Conservation (phyloP, 2,888 invertebrate species). For the Sinelater perroti region DNA sequence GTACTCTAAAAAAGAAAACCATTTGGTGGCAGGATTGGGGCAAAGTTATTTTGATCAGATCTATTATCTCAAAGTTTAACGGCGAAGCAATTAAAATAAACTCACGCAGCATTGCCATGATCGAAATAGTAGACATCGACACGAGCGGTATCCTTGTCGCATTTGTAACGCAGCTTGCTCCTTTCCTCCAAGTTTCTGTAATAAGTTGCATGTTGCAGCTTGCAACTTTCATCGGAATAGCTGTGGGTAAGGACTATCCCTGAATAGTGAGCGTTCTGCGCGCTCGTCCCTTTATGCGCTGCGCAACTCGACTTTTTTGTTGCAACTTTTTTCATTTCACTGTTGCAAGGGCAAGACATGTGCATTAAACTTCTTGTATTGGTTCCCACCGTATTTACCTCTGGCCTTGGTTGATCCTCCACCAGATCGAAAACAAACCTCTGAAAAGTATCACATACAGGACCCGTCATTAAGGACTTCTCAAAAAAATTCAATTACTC, state of each 20-base stretch:
- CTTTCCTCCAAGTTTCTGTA: constrained; percentile 13
- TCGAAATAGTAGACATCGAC: constrained; percentile 76
- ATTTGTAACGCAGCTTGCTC: background rate
- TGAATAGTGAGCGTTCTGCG: constrained; percentile 11
- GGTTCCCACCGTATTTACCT: constrained; percentile 44
- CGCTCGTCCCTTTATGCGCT: background rate
- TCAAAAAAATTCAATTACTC: too few species aligned
- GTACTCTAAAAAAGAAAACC: too few species aligned
- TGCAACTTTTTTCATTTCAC: constrained; percentile 1
- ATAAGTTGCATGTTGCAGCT: constrained; percentile 8
- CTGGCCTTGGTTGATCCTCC: constrained; percentile 50
- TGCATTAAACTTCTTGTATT: constrained; percentile 41
- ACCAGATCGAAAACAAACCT: constrained; percentile 57
- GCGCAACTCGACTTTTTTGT: background rate
- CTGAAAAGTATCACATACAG: constrained; percentile 42
- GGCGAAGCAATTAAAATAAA: too few species aligned
- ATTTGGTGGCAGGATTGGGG: too few species aligned
- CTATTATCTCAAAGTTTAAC: too few species aligned
- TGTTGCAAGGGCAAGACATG: background rate
- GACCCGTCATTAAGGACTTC: too few species aligned
- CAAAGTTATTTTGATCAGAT: too few species aligned
- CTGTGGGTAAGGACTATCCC: constrained; percentile 1
- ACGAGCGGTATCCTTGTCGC: constrained; percentile 46
- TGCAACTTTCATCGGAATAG: background rate
- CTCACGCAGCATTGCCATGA: constrained; percentile 70